phyloP scores from a whole-genome alignment of 2,797 vertebrate species.

The Cynodonichthys magdalenae region DNA sequence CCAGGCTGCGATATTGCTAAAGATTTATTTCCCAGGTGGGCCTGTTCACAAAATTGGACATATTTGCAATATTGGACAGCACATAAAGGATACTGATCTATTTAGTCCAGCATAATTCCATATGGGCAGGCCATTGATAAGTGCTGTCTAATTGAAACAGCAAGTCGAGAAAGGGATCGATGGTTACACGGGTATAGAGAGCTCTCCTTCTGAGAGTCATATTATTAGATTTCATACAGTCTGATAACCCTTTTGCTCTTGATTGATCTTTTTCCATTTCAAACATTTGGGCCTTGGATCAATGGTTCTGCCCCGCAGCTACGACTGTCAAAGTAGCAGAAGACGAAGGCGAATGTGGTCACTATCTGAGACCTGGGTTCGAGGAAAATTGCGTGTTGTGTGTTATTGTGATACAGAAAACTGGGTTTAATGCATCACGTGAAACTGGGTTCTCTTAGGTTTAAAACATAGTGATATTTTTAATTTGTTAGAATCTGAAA shows the following conservation, averaged over 20 bases:
- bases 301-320: constrained; percentile 65
- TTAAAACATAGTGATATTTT: constrained; percentile 21
- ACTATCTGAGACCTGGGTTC: constrained; percentile 18
- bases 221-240: constrained; percentile 84
- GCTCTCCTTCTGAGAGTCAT: constrained; percentile 69
- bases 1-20: constrained; percentile 30
- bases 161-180: constrained; percentile 78
- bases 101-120: constrained; percentile 57
- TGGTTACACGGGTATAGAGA: constrained; percentile 70
- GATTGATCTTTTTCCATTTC: constrained; percentile 82
- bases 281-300: constrained; percentile 67
- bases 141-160: constrained; percentile 80
- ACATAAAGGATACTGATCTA: constrained; percentile 68
- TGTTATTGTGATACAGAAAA: constrained; percentile 20
- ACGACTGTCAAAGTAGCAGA: constrained; percentile 48
- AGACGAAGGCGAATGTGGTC: constrained; percentile 35
- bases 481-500: constrained; percentile 34
- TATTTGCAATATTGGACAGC: constrained; percentile 63
- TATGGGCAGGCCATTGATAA: constrained; percentile 63
- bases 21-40: constrained; percentile 59
- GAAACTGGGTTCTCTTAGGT: constrained; percentile 12
- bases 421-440: constrained; percentile 5
- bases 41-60: constrained; percentile 44
- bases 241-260: constrained; percentile 81
- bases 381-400: constrained; percentile 14